Evolutionary conservation across 2,888 invertebrate species (phyloP).

Genomic region (Drosophila pseudotalamancana): DNA sequence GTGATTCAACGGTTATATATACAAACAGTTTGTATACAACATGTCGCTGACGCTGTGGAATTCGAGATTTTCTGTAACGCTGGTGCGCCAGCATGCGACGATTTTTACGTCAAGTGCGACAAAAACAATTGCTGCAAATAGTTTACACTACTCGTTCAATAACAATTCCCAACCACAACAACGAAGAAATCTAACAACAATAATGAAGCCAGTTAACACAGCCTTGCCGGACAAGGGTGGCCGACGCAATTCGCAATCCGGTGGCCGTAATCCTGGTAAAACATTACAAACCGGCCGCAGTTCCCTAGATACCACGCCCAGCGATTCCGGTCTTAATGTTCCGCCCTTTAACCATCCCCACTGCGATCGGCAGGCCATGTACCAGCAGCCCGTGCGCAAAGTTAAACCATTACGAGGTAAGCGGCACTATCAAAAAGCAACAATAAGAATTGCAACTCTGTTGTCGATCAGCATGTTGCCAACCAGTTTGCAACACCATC

Average conservation of each 20-base stretch:
- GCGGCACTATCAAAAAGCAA: conserved; percentile 7
- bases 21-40: conserved; percentile 13
- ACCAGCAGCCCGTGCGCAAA: conserved; percentile 58
- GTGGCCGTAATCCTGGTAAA: background rate
- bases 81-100: conserved; percentile 71
- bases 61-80: conserved; percentile 73
- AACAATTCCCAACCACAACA: conserved; percentile 24
- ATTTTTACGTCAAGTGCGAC: conserved; percentile 53
- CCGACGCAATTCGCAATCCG: conserved; percentile 7
- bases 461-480: background rate
- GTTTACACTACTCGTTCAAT: conserved; percentile 25
- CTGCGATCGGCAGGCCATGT: conserved; percentile 65
- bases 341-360: conserved; percentile 61
- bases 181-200: conserved; percentile 32
- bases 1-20: conserved; percentile 23
- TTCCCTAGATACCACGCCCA: conserved; percentile 17
- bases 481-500: conserved; percentile 5
- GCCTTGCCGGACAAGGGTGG: conserved; percentile 7
- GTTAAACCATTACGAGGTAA: conserved; percentile 49
- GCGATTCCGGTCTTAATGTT: conserved; percentile 19
- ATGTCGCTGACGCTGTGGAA: conserved; percentile 81
- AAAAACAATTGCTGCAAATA: conserved; percentile 16
- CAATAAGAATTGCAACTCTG: background rate
- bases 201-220: conserved; percentile 23
- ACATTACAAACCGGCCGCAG: background rate